Evolutionary conservation across 2,888 invertebrate species (phyloP).

Genomic region (Griposia aprilina): DNA sequence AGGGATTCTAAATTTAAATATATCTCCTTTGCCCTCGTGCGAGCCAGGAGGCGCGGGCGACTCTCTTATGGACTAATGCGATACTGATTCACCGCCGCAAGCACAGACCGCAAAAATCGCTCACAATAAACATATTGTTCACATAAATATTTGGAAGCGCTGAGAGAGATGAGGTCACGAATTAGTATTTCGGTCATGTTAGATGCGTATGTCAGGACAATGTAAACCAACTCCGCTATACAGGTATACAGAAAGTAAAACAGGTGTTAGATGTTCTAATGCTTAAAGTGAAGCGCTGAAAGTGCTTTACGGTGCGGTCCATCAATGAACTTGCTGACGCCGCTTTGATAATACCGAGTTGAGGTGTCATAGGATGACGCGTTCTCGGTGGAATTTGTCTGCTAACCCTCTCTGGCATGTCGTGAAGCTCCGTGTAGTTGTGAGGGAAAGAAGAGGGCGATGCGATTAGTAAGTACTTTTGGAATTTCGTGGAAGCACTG

Average conservation of each 20-base stretch:
- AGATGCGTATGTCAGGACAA: slow-evolving; percentile 41
- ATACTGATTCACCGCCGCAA: slow-evolving; percentile 87
- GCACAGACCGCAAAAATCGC: slow-evolving; percentile 86
- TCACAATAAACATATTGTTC: slow-evolving; percentile 85
- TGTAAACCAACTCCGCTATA: slow-evolving; percentile 40
- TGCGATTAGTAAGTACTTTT: slow-evolving; percentile 63
- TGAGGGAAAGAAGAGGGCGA: slow-evolving; percentile 55
- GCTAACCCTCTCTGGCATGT: slow-evolving; percentile 67
- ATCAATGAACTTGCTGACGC: slow-evolving; percentile 81
- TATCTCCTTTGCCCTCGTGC: slow-evolving; percentile 79
- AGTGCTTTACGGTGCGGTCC: slow-evolving; percentile 71
- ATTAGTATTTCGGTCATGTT: slow-evolving; percentile 64
- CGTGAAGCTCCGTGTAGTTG: slow-evolving; percentile 56
- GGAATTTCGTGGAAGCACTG: slow-evolving; percentile 64
- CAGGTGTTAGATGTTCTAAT: slow-evolving; percentile 31
- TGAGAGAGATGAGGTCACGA: slow-evolving; percentile 60
- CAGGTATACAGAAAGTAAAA: slow-evolving; percentile 34
- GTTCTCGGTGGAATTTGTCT: slow-evolving; percentile 80
- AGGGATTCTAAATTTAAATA: slow-evolving; percentile 89
- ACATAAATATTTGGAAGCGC: slow-evolving; percentile 79
- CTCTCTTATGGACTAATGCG: slow-evolving; percentile 88
- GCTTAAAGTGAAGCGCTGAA: slow-evolving; percentile 71
- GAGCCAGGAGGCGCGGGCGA: slow-evolving; percentile 85
- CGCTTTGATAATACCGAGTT: slow-evolving; percentile 76
- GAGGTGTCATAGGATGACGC: slow-evolving; percentile 83